Percentiles rank a stretch among this genome's conserved stretches.
phyloP scores from a whole-genome alignment of 2,113 vertebrate genomes.

The Isurus oxyrinchus region DNA sequence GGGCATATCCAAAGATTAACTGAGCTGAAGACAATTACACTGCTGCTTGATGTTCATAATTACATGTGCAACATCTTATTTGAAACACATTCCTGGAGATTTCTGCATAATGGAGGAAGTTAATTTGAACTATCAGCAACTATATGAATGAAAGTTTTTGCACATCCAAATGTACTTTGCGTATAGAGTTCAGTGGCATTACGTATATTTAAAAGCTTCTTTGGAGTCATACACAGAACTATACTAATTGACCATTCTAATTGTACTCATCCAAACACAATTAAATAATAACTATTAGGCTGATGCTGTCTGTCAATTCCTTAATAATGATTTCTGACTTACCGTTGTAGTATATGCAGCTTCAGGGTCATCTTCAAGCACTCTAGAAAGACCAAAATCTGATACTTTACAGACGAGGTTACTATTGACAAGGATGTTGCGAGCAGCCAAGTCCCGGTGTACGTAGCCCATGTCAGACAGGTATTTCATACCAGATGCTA shows the following conservation, averaged over 20 bases:
- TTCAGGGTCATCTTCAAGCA: conserved; percentile 71
- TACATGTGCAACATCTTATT: not conserved
- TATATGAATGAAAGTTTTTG: not conserved
- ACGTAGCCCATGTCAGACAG: conserved; percentile 75
- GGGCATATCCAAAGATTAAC: not conserved
- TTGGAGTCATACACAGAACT: not conserved
- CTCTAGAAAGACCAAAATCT: conserved; percentile 67
- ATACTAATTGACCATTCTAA: not conserved
- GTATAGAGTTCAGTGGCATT: not conserved
- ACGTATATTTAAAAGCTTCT: not conserved
- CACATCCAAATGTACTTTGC: not conserved
- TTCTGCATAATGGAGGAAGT: not conserved
- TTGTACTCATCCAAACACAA: not conserved
- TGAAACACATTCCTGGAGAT: not conserved
- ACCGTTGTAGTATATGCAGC: conserved; percentile 73
- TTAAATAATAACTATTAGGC: not conserved
- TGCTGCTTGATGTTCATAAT: not conserved
- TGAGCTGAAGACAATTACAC: not conserved
- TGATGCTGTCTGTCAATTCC: not conserved
- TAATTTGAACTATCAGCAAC: not conserved
- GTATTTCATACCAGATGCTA: conserved; percentile 78
- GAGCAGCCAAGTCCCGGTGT: conserved; percentile 69
- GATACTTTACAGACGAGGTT: conserved; percentile 74
- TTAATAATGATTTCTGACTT: conserved; percentile 44
- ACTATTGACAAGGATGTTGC: conserved; percentile 72